Percentiles rank a stretch among this genome's conserved stretches.
Conservation (phyloP, 2,888 invertebrate species). For the Gibbula magus region DNA sequence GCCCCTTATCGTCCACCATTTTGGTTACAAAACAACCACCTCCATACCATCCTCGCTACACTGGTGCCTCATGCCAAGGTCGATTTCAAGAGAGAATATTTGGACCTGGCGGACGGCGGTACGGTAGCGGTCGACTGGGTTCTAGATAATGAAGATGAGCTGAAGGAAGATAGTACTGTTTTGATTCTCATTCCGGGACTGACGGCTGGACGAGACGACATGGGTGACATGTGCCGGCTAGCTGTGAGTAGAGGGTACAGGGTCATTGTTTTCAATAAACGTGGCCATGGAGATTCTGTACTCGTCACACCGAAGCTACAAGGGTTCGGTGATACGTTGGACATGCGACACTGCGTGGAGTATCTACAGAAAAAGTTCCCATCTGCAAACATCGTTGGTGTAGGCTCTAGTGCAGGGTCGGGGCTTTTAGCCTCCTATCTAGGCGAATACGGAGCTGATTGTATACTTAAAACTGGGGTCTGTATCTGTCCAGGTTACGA, state of each 20-base stretch:
- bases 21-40: constrained; percentile 43
- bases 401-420: constrained; percentile 50
- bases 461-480: constrained; percentile 46
- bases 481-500: constrained; percentile 52
- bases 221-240: constrained; percentile 29
- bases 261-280: constrained; percentile 51
- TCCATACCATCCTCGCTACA: constrained; percentile 47
- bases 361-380: constrained; percentile 40
- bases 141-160: neutral
- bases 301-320: constrained; percentile 53
- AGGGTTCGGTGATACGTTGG: constrained; percentile 53
- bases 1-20: constrained; percentile 40
- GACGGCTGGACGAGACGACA: constrained; percentile 36
- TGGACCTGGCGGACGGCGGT: constrained; percentile 51
- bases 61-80: constrained; percentile 26
- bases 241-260: constrained; percentile 42
- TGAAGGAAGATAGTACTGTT: constrained; percentile 30
- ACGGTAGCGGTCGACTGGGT: constrained; percentile 55
- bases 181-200: constrained; percentile 50
- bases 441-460: constrained; percentile 52
- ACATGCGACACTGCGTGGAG: constrained; percentile 49
- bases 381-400: constrained; percentile 35
- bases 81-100: constrained; percentile 41
- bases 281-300: constrained; percentile 48
- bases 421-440: constrained; percentile 52